Conservation (phyloP, 2,113 vertebrate genomes). For the Chroicocephalus ridibundus region DNA sequence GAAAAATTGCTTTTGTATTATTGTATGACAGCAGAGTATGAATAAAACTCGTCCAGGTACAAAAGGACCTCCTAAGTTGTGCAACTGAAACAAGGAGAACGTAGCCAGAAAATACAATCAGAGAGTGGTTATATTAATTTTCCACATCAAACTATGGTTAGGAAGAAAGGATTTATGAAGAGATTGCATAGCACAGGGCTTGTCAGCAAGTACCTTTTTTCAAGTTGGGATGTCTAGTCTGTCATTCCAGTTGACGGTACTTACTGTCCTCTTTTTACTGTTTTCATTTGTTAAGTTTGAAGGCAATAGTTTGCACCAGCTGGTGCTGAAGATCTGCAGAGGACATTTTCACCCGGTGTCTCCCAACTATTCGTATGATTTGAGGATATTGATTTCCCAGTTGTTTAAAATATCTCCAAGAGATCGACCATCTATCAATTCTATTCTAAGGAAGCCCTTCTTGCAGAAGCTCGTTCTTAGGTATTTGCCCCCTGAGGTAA, state of each 20-base stretch:
- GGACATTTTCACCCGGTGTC: slow-evolving; percentile 80
- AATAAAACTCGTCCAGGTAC: neutral
- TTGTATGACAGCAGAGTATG: neutral
- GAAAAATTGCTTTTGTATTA: neutral
- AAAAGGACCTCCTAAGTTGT: neutral
- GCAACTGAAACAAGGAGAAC: neutral
- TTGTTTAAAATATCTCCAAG: slow-evolving; percentile 86
- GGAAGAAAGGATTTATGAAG: neutral
- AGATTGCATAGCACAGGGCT: neutral
- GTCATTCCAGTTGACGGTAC: neutral
- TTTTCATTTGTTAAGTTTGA: slow-evolving; percentile 79
- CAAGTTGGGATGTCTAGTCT: neutral
- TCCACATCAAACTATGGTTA: neutral
- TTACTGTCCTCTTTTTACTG: neutral
- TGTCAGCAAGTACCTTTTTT: neutral
- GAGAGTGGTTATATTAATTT: neutral
- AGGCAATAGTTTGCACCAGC: slow-evolving; percentile 80
- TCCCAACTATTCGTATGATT: slow-evolving; percentile 78
- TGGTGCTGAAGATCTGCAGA: slow-evolving; percentile 88
- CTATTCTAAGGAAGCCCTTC: slow-evolving; percentile 81
- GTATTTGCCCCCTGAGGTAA: slow-evolving; percentile 79
- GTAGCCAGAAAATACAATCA: neutral
- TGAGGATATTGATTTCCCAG: slow-evolving; percentile 79
- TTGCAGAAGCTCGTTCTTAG: slow-evolving; percentile 78
- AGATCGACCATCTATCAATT: slow-evolving; percentile 86